Evolutionary conservation across 2,797 vertebrate species (phyloP).

Genomic region (Momotus momota): DNA sequence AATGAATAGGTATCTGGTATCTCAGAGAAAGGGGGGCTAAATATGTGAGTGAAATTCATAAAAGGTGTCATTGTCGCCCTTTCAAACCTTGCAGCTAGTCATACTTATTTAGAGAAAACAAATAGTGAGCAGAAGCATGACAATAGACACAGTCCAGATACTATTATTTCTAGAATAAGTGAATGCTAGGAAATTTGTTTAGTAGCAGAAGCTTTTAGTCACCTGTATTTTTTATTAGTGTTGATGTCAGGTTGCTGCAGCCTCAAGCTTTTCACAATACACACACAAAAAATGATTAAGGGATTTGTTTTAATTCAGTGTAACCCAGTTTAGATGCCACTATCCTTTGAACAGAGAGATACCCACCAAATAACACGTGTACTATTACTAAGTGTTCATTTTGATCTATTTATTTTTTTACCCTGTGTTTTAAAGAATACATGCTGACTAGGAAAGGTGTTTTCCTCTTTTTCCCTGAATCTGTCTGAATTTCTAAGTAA

Average conservation of each 20-base stretch:
- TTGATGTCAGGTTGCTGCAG: background rate
- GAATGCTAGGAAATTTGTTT: background rate
- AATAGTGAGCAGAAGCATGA: background rate
- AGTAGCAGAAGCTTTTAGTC: background rate
- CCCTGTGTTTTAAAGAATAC: background rate
- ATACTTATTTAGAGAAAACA: background rate
- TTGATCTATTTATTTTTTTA: background rate
- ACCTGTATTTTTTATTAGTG: background rate
- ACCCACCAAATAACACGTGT: background rate
- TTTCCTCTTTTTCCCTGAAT: background rate
- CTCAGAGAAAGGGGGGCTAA: background rate
- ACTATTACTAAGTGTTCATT: background rate
- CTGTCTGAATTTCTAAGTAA: conserved; percentile 22
- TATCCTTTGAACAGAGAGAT: background rate
- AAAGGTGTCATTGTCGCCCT: background rate
- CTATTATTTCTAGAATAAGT: background rate
- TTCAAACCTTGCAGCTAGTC: background rate
- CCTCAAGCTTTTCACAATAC: background rate
- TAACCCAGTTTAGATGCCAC: background rate
- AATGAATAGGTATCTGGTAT: background rate
- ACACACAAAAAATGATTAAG: background rate
- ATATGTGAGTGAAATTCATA: background rate
- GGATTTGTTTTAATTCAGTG: background rate
- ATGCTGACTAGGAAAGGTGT: background rate
- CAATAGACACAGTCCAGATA: background rate